Conservation (phyloP, 2,888 invertebrate genomes). For the Lagria hirta region DNA sequence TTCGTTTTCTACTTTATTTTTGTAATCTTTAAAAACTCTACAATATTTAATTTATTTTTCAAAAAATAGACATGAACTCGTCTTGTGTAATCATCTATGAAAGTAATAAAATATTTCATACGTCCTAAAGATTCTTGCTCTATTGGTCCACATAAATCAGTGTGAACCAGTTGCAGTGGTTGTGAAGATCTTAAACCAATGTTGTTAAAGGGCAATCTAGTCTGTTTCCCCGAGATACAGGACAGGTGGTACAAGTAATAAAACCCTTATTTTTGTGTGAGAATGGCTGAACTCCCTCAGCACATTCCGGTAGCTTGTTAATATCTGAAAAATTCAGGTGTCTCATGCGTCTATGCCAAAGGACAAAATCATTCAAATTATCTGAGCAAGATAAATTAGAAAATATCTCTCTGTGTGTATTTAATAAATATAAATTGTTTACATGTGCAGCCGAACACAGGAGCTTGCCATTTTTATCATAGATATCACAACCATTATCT, state of each 20-base stretch:
- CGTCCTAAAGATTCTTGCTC: conserved; percentile 41
- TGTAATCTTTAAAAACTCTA: conserved; percentile 35
- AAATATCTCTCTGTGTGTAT: not conserved
- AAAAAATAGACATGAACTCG: conserved; percentile 41
- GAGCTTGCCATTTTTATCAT: not conserved
- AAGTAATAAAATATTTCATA: conserved; percentile 44
- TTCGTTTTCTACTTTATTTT: conserved; percentile 37
- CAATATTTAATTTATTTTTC: conserved; percentile 43
- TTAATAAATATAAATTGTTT: not conserved
- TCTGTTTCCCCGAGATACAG: conserved; percentile 35
- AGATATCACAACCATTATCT: not conserved
- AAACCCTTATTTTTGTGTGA: not conserved
- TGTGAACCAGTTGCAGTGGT: conserved; percentile 42
- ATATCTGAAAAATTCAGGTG: not conserved
- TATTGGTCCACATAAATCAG: conserved; percentile 48
- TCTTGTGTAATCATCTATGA: conserved; percentile 44
- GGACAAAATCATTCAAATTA: not conserved
- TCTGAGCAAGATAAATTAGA: not conserved
- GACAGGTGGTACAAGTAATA: conserved; percentile 19
- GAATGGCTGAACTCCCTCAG: not conserved
- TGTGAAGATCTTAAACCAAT: conserved; percentile 22
- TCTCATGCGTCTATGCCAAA: not conserved
- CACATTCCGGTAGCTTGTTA: too few species aligned
- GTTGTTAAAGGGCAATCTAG: conserved; percentile 35
- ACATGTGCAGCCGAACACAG: not conserved